These are phyloP conservation scores for Rapana venosa DNA, from an alignment of 2,888 invertebrate genomes.

Conservation along the genomic window DNA sequence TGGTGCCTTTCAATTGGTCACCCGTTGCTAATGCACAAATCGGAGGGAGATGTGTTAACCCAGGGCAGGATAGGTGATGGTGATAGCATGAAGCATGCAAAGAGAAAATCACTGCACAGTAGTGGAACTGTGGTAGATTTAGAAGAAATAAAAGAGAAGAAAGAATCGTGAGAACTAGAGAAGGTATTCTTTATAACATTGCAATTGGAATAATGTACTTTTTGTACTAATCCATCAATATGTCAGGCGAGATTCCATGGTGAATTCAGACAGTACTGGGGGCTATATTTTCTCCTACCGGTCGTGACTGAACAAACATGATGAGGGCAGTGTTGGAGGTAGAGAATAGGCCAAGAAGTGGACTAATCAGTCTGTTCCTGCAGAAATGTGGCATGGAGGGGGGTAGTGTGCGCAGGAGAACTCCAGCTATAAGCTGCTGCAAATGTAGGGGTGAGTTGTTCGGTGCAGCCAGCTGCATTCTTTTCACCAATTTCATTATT, in stretches of 20 bases:
- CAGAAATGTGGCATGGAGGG: not conserved
- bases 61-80: no score
- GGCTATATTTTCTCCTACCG: not conserved
- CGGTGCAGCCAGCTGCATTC: not conserved
- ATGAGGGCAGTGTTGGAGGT: not conserved
- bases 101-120: not conserved
- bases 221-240: no score
- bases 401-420: not conserved
- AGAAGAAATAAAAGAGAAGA: no score
- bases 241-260: no score
- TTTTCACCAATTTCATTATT: no score
- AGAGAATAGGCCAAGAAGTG: not conserved
- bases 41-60: no score
- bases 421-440: not conserved
- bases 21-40: not conserved
- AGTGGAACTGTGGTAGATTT: not conserved
- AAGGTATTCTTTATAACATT: no score
- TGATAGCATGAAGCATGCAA: not conserved
- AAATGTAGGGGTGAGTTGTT: constrained; percentile 24
- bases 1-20: not conserved
- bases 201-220: no score
- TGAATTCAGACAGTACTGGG: not conserved
- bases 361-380: not conserved
- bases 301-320: not conserved
- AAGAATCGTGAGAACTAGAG: no score